These are phyloP conservation scores for Yponomeuta evonymella DNA, from an alignment of 2,888 invertebrate species.

Conservation along the genomic window DNA sequence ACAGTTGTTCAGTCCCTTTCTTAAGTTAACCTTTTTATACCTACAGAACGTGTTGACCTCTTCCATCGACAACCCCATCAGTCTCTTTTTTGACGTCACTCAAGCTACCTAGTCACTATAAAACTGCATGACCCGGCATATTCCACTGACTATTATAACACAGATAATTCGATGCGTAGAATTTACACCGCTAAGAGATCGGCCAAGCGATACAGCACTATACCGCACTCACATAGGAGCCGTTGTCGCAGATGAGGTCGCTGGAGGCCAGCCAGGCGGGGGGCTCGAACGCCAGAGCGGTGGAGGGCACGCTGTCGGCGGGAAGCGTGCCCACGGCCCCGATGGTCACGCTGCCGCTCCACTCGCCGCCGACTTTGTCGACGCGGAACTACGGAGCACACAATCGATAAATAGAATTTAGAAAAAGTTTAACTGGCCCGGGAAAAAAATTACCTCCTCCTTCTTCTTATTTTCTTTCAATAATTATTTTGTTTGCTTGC, in stretches of 20 bases:
- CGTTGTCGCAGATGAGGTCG: conserved; percentile 88
- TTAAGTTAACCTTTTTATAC: too few species aligned
- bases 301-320: conserved; percentile 77
- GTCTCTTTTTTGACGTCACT: too few species aligned
- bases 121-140: too few species aligned
- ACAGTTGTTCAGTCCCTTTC: too few species aligned
- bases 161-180: background rate
- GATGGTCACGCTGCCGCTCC: conserved; percentile 86
- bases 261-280: conserved; percentile 89
- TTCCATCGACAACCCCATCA: too few species aligned
- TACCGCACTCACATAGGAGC: conserved; percentile 78
- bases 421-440: too few species aligned
- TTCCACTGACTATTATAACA: too few species aligned
- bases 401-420: background rate
- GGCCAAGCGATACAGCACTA: background rate
- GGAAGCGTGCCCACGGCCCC: conserved; percentile 88
- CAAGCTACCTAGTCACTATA: too few species aligned
- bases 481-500: too few species aligned
- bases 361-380: conserved; percentile 82
- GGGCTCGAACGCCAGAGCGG: conserved; percentile 85
- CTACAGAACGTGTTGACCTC: too few species aligned
- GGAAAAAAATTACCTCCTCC: too few species aligned
- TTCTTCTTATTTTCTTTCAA: too few species aligned
- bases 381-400: conserved; percentile 77
- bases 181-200: background rate